Percentiles rank a stretch among this genome's conserved stretches.
Evolutionary conservation across 2,797 vertebrate genomes (phyloP).

Genomic region (Ptychadena robeensis): DNA sequence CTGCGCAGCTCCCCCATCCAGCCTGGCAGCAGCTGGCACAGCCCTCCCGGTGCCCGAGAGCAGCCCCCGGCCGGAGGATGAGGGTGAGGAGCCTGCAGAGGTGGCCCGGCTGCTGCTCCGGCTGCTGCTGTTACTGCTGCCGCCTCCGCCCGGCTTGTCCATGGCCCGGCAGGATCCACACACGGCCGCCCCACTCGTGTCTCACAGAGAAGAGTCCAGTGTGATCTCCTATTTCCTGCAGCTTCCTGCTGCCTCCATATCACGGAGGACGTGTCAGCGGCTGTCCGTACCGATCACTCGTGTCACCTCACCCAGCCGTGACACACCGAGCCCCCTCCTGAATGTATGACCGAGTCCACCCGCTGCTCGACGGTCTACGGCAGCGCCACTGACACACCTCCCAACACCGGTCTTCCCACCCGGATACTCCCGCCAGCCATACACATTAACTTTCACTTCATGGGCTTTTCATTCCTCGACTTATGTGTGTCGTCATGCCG

Average conservation of each 20-base stretch:
- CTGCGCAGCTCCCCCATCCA: constrained; percentile 61
- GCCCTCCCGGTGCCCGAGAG: constrained; percentile 60
- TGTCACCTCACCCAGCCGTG: too few relatives aligned
- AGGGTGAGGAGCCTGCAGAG: constrained; percentile 74
- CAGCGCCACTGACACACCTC: not conserved
- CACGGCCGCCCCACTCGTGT: constrained; percentile 7
- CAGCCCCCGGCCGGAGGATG: constrained; percentile 65
- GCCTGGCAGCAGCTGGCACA: constrained; percentile 62
- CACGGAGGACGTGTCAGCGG: not conserved
- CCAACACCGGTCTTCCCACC: too few relatives aligned
- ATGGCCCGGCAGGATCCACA: constrained; percentile 64
- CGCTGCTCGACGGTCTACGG: not conserved
- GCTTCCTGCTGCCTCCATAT: constrained; percentile 54
- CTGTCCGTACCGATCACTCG: too few relatives aligned
- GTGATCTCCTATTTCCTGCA: constrained; percentile 3
- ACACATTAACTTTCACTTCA: too few relatives aligned
- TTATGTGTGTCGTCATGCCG: too few relatives aligned
- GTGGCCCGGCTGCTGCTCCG: constrained; percentile 76
- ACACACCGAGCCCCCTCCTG: too few relatives aligned
- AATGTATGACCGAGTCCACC: too few relatives aligned
- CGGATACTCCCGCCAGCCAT: too few relatives aligned
- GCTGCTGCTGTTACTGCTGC: constrained; percentile 69
- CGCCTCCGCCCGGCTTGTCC: constrained; percentile 70
- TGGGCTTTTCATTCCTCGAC: too few relatives aligned
- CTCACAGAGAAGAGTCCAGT: constrained; percentile 19